Evolutionary conservation across 1,140 invertebrate genomes (phyloP).

Genomic region (Vanessa atalanta): DNA sequence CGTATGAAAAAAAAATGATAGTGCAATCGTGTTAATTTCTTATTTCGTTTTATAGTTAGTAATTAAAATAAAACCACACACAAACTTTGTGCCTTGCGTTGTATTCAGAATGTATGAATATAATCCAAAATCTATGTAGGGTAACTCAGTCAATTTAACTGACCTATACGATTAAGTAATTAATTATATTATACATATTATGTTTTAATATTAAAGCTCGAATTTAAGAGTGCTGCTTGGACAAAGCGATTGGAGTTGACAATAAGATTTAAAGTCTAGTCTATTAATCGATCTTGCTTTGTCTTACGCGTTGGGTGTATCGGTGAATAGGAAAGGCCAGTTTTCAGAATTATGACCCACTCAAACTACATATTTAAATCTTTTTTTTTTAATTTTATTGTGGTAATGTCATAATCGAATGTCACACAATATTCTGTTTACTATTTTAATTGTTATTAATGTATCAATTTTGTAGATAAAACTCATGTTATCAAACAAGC

Average conservation of each 20-base stretch:
- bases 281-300: conserved; percentile 68
- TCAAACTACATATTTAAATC: background rate
- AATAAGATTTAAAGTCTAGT: conserved; percentile 76
- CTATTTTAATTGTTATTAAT: no score
- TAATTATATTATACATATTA: conserved; percentile 57
- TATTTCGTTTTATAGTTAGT: conserved; percentile 22
- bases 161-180: conserved; percentile 58
- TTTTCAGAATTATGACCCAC: conserved; percentile 12
- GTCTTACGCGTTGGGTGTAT: conserved; percentile 40
- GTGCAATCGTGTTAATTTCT: conserved; percentile 7
- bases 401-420: background rate
- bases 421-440: no score
- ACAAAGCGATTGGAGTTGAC: conserved; percentile 70
- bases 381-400: background rate
- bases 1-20: conserved; percentile 22
- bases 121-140: conserved; percentile 60
- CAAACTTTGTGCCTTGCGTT: conserved; percentile 74
- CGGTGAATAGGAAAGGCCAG: conserved; percentile 37
- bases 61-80: conserved; percentile 5
- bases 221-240: conserved; percentile 69
- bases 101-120: conserved; percentile 53
- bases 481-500: background rate
- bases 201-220: conserved; percentile 64
- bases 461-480: no score
- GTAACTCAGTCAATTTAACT: conserved; percentile 76